These are phyloP conservation scores for Candoia aspera DNA, from an alignment of 2,113 vertebrate species.

Conservation along the genomic window DNA sequence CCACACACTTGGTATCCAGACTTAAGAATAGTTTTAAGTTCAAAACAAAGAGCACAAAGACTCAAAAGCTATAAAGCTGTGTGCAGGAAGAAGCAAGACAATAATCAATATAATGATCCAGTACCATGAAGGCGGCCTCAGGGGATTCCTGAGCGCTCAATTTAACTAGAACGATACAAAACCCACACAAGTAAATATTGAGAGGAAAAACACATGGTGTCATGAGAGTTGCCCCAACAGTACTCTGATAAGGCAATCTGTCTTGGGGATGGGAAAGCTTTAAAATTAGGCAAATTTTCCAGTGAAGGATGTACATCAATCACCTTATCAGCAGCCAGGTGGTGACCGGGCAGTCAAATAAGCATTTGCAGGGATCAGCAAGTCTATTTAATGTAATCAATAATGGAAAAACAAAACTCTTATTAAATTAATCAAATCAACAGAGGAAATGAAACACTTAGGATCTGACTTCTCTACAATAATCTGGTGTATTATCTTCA, in stretches of 20 bases:
- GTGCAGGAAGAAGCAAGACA: not conserved
- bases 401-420: not conserved
- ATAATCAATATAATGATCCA: not conserved
- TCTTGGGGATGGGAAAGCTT: not conserved
- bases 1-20: not conserved
- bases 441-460: not conserved
- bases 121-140: not conserved
- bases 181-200: not conserved
- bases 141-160: not conserved
- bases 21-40: not conserved
- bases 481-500: not conserved
- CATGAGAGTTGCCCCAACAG: not conserved
- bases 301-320: not conserved
- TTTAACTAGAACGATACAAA: not conserved
- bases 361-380: not conserved
- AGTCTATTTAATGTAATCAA: not conserved
- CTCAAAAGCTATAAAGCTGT: not conserved
- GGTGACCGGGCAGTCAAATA: not conserved
- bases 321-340: not conserved
- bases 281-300: not conserved
- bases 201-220: not conserved
- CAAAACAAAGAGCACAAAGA: not conserved
- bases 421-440: not conserved
- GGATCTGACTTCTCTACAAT: not conserved
- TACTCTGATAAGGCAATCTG: not conserved